These are phyloP conservation scores for Copsychus sechellarum DNA, from an alignment of 2,113 vertebrate genomes.

Conservation along the genomic window DNA sequence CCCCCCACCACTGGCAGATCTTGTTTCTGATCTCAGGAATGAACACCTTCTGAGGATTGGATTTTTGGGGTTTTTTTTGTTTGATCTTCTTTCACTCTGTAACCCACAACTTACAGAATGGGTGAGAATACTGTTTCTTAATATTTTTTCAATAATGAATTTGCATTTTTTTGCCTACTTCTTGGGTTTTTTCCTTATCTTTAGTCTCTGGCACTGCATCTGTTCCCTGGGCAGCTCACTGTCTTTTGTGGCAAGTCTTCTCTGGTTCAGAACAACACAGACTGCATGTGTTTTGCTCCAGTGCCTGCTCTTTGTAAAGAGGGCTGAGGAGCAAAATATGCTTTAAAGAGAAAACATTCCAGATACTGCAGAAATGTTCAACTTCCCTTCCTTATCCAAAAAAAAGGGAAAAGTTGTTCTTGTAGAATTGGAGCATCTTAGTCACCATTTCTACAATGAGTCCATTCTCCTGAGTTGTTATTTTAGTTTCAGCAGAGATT, in stretches of 20 bases:
- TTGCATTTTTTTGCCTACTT: not conserved
- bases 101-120: not conserved
- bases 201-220: not conserved
- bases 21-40: not conserved
- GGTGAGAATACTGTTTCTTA: not conserved
- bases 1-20: not conserved
- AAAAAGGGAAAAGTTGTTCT: not conserved
- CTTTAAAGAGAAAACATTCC: not conserved
- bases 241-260: not conserved
- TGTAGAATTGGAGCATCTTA: not conserved
- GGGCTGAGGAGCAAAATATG: not conserved
- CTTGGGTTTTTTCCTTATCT: not conserved
- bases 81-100: not conserved
- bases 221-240: not conserved
- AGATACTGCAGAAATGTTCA: not conserved
- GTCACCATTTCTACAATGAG: not conserved
- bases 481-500: not conserved
- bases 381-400: not conserved
- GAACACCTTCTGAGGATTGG: not conserved
- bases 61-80: rapidly evolving
- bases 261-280: not conserved
- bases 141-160: not conserved
- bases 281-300: not conserved
- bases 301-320: not conserved
- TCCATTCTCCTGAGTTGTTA: not conserved